These are phyloP conservation scores for Sclerodermus sp. DNA, from an alignment of 2,888 invertebrate genomes.

Conservation along the genomic window DNA sequence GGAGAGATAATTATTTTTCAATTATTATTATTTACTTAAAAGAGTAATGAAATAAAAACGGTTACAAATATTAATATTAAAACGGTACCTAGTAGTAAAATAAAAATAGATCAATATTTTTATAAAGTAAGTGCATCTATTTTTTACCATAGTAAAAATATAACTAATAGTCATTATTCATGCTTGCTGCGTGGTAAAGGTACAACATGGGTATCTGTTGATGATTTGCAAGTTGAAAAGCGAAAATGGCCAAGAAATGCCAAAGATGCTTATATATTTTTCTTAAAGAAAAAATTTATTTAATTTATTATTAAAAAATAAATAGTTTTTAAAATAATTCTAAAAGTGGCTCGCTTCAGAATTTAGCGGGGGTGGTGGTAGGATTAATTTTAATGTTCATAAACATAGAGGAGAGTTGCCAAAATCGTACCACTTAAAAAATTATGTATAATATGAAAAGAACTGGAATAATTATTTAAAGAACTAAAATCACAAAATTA, in stretches of 20 bases:
- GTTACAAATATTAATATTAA: neutral
- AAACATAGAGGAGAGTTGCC: too few species aligned
- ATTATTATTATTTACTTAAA: neutral
- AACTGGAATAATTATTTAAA: too few species aligned
- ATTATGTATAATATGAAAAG: too few species aligned
- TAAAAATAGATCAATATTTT: neutral
- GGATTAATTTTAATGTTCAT: too few species aligned
- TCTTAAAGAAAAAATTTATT: neutral
- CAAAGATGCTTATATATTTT: conserved; percentile 8
- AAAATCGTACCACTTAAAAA: too few species aligned
- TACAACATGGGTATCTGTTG: neutral
- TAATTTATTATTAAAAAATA: too few species aligned
- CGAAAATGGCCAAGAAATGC: conserved; percentile 6
- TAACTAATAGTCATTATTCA: conserved; percentile 9
- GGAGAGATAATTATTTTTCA: neutral
- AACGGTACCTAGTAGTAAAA: conserved; percentile 1
- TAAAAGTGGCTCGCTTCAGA: too few species aligned
- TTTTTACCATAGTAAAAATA: conserved; percentile 6
- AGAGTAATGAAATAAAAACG: neutral
- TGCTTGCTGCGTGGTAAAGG: neutral
- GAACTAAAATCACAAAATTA: too few species aligned
- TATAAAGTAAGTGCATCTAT: conserved; percentile 9
- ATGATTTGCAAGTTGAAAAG: neutral
- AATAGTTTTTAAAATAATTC: too few species aligned
- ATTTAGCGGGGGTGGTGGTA: too few species aligned